phyloP scores from a whole-genome alignment of 2,797 vertebrate species.

The Holocentrus rufus region DNA sequence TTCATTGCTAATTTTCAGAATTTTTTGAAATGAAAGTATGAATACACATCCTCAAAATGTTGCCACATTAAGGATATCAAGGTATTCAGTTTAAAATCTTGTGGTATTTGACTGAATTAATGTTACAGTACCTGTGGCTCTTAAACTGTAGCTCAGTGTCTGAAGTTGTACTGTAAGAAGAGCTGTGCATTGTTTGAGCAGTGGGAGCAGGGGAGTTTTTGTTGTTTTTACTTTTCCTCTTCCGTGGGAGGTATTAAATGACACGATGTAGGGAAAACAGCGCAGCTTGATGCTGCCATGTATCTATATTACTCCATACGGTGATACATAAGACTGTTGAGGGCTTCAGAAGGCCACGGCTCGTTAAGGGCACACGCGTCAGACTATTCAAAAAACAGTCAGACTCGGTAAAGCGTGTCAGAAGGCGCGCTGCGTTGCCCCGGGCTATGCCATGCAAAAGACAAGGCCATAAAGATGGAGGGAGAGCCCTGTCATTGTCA shows the following conservation, averaged over 20 bases:
- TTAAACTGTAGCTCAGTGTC: too few relatives aligned
- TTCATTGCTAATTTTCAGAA: too few relatives aligned
- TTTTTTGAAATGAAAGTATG: too few relatives aligned
- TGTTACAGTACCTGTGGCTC: slow-evolving; percentile 2
- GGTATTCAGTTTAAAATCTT: too few relatives aligned
- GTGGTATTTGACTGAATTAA: too few relatives aligned
- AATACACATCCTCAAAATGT: too few relatives aligned
- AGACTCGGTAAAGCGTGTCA: slow-evolving; percentile 32
- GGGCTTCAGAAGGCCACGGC: neutral
- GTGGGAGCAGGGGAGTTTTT: too few relatives aligned
- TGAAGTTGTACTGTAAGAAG: too few relatives aligned
- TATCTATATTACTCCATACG: neutral
- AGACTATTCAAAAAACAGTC: slow-evolving; percentile 19
- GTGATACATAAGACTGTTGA: neutral
- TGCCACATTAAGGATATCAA: too few relatives aligned
- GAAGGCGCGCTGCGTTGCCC: slow-evolving; percentile 24
- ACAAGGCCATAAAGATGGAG: slow-evolving; percentile 65
- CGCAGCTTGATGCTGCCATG: neutral
- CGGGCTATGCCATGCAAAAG: slow-evolving; percentile 42
- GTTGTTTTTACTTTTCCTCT: too few relatives aligned
- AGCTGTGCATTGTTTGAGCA: too few relatives aligned
- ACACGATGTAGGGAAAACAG: neutral
- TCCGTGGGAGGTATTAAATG: neutral
- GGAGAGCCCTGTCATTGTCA: slow-evolving; percentile 74
- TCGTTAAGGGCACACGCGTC: slow-evolving; percentile 16